Evolutionary conservation across 2,888 invertebrate species (phyloP), one percentile per base, ranked within the genome.

Genomic region (Nomada ruficornis): DNA sequence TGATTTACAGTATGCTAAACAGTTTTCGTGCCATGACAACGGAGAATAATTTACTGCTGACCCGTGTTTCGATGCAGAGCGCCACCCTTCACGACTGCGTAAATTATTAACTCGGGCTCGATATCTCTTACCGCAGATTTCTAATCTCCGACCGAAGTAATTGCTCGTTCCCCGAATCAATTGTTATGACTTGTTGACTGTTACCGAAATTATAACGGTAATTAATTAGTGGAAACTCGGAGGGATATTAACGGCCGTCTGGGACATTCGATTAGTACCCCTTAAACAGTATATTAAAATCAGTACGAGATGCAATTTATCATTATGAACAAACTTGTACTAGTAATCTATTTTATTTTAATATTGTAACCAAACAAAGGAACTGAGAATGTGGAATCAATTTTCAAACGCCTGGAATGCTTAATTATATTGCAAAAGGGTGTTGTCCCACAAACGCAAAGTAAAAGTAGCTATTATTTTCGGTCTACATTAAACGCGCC

Each of bases 101-200:
- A 79, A 85, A 85, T 85, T 84, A 85, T 79, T 84, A 84, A 83
- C 77, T 72, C 60, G 50, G 69, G 65, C 64, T 64, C 65, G 60
- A 73, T 84, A 84, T 79, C 81, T 73, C 79, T 60, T 47, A 20
- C 62, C 77, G 63, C 73, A 69, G 75, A 75, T 79, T 75, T 75
- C 82, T 79, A 79, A 82, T 75, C 75, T 68, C 52, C 57, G 26
- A 23, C 44, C 63, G 52, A 77, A 77, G 72, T 77, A 80, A 77
- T 77, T 80, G 68, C 67, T 68, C 65, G 50, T n/a, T 52, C 29
- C 52, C 44, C 63, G 23, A 64, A 63, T 63, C 55, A 62, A 67
- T 68, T 55, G 62, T 50, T 54, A 26, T 68, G 47, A 68, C 77
- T 80, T 54, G 77, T 69, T 52, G 67, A 55, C 36, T 44, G 60